Conservation (phyloP, 53 echinoderm and acorn worm genomes). For the Patiria pectinifera region DNA sequence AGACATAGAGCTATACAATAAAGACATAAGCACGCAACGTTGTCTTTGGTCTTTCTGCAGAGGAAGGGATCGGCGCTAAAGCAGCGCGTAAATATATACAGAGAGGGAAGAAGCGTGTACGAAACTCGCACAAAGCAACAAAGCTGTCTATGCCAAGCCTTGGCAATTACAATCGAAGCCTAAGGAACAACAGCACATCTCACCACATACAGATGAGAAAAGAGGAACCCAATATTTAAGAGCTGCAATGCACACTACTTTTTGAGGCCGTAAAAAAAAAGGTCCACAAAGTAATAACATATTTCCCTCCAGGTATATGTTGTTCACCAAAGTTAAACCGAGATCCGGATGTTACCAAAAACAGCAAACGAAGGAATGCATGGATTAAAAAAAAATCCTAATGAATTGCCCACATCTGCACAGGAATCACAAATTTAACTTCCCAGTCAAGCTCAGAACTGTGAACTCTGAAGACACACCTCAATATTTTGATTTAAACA, state of each 20-base stretch:
- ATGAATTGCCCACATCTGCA: no score
- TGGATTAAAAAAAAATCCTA: no score
- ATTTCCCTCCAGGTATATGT: no score
- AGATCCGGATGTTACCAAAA: no score
- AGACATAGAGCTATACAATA: conserved; percentile 37
- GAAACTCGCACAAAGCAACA: background rate
- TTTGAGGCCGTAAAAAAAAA: background rate
- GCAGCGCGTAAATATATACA: background rate
- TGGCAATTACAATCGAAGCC: background rate
- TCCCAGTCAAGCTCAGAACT: no score
- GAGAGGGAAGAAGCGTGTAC: background rate
- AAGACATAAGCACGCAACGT: background rate
- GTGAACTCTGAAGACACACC: no score
- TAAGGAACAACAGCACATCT: background rate
- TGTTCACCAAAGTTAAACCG: no score
- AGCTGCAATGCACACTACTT: background rate
- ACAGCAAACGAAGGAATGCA: no score
- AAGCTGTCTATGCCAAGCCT: background rate
- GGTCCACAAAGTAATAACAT: background rate
- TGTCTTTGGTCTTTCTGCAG: background rate
- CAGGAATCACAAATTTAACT: no score
- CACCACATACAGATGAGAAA: background rate
- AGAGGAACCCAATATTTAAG: background rate
- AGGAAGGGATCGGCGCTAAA: background rate
- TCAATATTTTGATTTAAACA: no score